These are phyloP conservation scores for Piscicola geometra DNA, from an alignment of 2,888 invertebrate species.

Conservation along the genomic window DNA sequence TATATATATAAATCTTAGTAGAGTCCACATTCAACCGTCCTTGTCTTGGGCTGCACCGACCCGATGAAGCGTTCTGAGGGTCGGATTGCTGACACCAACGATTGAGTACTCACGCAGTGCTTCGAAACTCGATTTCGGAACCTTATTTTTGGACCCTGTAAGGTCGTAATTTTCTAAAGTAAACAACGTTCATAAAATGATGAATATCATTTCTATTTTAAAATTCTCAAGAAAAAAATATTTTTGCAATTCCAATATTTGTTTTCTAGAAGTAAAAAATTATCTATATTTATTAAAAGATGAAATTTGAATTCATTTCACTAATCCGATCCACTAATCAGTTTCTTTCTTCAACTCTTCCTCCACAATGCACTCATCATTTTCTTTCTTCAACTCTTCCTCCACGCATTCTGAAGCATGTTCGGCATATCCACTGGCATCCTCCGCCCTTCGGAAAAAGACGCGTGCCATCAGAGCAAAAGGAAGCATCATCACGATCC, in stretches of 20 bases:
- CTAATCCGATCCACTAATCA: too few species aligned
- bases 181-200: too few species aligned
- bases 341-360: too few species aligned
- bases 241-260: too few species aligned
- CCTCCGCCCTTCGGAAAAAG: slow-evolving; percentile 34
- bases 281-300: too few species aligned
- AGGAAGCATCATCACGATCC: slow-evolving; percentile 37
- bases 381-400: background rate
- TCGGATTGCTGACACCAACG: background rate
- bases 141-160: background rate
- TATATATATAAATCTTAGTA: background rate
- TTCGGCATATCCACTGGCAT: slow-evolving; percentile 21
- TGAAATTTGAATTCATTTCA: too few species aligned
- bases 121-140: background rate
- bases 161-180: background rate
- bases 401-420: background rate
- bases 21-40: background rate
- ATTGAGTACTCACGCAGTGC: too few species aligned
- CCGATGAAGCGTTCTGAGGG: slow-evolving; percentile 1
- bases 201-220: too few species aligned
- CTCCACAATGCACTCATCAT: too few species aligned
- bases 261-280: too few species aligned
- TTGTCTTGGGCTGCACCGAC: background rate
- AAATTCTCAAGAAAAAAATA: too few species aligned
- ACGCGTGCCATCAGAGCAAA: slow-evolving; percentile 32